These are phyloP conservation scores for Elaphurus davidianus DNA, from an alignment of 2,113 vertebrate genomes.

Conservation along the genomic window DNA sequence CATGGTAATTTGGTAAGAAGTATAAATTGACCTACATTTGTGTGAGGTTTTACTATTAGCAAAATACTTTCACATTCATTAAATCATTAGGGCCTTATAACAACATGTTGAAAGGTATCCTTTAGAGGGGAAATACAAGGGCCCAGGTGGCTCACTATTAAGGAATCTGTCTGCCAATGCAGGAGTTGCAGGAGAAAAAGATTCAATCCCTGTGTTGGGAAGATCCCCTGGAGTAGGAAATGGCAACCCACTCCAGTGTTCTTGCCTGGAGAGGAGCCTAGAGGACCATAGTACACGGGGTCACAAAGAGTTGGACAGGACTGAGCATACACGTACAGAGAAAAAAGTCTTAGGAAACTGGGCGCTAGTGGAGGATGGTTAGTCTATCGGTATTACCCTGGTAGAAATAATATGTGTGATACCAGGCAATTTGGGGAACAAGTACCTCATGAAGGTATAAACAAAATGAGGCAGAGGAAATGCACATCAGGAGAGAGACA, in stretches of 20 bases:
- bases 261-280: background rate
- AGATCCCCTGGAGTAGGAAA: background rate
- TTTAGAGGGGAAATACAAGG: background rate
- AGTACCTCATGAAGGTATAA: background rate
- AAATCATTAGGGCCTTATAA: background rate
- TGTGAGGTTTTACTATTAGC: background rate
- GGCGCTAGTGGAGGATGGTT: background rate
- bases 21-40: background rate
- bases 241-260: background rate
- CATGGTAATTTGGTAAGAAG: background rate
- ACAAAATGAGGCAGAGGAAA: background rate
- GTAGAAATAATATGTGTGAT: background rate
- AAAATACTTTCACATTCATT: background rate
- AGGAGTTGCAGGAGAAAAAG: background rate
- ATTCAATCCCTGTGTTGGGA: background rate
- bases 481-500: background rate
- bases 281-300: background rate
- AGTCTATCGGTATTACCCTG: background rate
- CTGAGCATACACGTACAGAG: background rate
- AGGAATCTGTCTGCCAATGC: background rate
- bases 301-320: background rate
- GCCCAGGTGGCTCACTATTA: background rate
- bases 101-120: background rate
- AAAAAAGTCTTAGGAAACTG: background rate
- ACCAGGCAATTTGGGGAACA: background rate